phyloP scores from a whole-genome alignment of 2,113 vertebrate genomes.

The Ptyas mucosa region DNA sequence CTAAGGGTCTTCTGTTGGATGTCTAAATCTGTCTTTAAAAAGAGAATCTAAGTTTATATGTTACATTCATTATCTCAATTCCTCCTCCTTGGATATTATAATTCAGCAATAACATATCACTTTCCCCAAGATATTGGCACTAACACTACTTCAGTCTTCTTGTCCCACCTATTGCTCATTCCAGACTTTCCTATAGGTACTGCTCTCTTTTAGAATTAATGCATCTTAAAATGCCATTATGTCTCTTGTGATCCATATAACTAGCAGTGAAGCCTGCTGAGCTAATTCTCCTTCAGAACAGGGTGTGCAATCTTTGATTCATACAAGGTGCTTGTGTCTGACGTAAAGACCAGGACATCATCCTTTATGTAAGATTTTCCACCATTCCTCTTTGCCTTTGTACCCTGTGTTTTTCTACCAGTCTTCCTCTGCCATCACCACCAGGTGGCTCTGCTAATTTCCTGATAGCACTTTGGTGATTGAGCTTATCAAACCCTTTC shows the following conservation, averaged over 20 bases:
- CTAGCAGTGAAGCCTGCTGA: background rate
- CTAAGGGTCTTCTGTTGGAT: background rate
- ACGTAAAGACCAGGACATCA: background rate
- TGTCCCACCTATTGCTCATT: background rate
- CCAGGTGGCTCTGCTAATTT: background rate
- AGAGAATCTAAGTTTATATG: background rate
- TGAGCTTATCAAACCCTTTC: background rate
- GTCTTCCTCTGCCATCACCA: background rate
- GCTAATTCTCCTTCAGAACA: background rate
- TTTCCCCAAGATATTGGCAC: background rate
- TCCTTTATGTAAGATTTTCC: background rate
- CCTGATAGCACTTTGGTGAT: background rate
- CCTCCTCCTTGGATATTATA: background rate
- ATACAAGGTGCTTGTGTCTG: background rate
- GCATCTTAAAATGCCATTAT: background rate
- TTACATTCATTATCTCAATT: background rate
- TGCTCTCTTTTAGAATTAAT: background rate
- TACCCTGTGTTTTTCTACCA: background rate
- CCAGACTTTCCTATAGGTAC: background rate
- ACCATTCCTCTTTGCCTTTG: background rate
- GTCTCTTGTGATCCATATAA: background rate
- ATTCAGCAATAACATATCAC: background rate
- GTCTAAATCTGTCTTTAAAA: background rate
- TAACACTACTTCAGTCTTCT: background rate
- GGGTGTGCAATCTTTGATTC: background rate